Base-by-base conservation (phyloP, 2,113 vertebrate genomes). In the Nothobranchius kuhntae region DNA sequence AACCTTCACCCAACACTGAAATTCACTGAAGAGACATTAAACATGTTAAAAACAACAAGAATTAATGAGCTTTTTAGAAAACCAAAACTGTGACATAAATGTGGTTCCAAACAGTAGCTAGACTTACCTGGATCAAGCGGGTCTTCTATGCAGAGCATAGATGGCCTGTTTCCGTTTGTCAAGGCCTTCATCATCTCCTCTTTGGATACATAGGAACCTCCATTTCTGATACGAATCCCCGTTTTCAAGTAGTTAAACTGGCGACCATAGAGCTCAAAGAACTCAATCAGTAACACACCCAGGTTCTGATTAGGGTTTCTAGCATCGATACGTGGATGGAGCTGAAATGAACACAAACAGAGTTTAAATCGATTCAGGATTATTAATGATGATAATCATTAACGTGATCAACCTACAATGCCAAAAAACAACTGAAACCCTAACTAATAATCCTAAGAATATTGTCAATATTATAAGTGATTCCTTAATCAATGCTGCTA, bases 181-280 rank as follows among this genome's bases (percentile, higher is more conserved):
- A 98, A 96, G 87, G 92, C 93, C 88, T 98, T 99, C 89, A 97
- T 96, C 71, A 98, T 95, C 86, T 99, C 96, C 74, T 99, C 98
- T 91, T 99, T 99, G 89, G 97, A 94, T 71, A 99, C 93, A 8
- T 99, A 98, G 17, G 96, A 96, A 3, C 98, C 98, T 48, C 97
- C 96, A 62, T 97, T 95, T 87, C 95, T 96, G 90, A 99, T 98
- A 83, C 97, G 95, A 78, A 99, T 98, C 75, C 96, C 98, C 53
- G 98, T 98, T 93, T 99, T 98, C 92, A 98, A 90, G 90, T 99
- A 99, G 92, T 99, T 99, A 86, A 99, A 99, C 88, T 98, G 96
- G 82, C 96, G 95, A 77, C 97, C 98, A 65, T 98, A 99, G 61
- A 99, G 90, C 92, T 99, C 96, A 84, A 99, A 99, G 93, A 99